Evolutionary conservation across 2,888 invertebrate genomes (phyloP).

Genomic region (Cosmorhoe ocellata): DNA sequence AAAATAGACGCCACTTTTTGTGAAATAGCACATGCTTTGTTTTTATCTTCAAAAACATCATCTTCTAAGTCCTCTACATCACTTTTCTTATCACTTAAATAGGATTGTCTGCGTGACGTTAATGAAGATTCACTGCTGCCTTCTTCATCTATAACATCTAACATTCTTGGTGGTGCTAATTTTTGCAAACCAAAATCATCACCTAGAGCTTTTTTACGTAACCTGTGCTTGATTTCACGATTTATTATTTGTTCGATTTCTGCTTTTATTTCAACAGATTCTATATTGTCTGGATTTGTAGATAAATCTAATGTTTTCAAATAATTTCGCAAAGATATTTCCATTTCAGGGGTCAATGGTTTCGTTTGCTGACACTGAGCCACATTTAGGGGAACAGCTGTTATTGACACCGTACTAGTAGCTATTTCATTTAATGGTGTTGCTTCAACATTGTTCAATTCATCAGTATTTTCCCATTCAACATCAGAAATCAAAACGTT

Average conservation of each 20-base stretch:
- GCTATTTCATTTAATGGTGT: slow-evolving; percentile 50
- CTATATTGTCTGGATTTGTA: slow-evolving; percentile 68
- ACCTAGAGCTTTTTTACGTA: slow-evolving; percentile 66
- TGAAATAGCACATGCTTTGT: slow-evolving; percentile 44
- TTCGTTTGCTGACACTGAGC: slow-evolving; percentile 66
- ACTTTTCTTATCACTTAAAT: slow-evolving; percentile 74
- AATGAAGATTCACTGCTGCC: slow-evolving; percentile 85
- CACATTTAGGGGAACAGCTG: slow-evolving; percentile 67
- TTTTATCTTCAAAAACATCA: slow-evolving; percentile 71
- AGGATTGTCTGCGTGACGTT: slow-evolving; percentile 79
- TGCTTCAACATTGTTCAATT: slow-evolving; percentile 50
- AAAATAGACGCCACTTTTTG: slow-evolving; percentile 42
- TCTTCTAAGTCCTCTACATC: slow-evolving; percentile 76
- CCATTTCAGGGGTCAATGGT: slow-evolving; percentile 81
- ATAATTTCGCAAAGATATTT: slow-evolving; percentile 79
- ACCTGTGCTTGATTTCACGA: slow-evolving; percentile 67
- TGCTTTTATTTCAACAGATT: slow-evolving; percentile 65
- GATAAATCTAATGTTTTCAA: slow-evolving; percentile 81
- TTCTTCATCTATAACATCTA: slow-evolving; percentile 91
- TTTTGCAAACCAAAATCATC: slow-evolving; percentile 65
- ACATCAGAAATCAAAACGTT: slow-evolving; percentile 84
- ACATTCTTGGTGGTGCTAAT: slow-evolving; percentile 84
- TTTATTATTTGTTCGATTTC: slow-evolving; percentile 74
- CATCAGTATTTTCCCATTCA: slow-evolving; percentile 82
- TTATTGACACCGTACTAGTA: slow-evolving; percentile 63